A percentile compares a stretch with the other conserved stretches of the same genome.
Conservation (phyloP, 2,113 vertebrate species). For the Anthoscopus minutus region DNA sequence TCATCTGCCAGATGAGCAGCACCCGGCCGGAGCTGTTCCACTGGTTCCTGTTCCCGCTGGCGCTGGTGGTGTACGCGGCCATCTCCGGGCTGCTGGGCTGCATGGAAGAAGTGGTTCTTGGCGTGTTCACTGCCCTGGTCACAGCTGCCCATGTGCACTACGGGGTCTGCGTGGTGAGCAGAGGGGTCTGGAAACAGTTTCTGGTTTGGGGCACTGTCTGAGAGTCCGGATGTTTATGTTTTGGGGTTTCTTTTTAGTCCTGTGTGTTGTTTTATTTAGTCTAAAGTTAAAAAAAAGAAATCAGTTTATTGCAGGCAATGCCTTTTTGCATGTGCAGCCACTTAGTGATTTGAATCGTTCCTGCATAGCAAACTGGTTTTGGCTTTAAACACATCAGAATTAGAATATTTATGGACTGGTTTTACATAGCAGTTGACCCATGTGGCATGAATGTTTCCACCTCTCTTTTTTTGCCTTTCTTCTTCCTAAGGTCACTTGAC, state of each 20-base stretch:
- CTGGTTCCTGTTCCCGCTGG: constrained; percentile 50
- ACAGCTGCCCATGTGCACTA: constrained; percentile 46
- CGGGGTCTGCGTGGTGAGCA: constrained; percentile 51
- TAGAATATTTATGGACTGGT: neutral
- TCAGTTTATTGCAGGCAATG: neutral
- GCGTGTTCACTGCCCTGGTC: neutral
- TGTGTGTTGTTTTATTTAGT: neutral
- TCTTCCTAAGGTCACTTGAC: neutral
- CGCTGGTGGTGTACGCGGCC: neutral
- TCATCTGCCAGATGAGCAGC: constrained; percentile 54
- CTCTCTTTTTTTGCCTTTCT: neutral
- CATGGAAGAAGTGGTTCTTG: neutral
- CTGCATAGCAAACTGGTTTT: neutral
- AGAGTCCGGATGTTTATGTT: neutral
- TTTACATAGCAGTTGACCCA: neutral
- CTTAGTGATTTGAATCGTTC: neutral
- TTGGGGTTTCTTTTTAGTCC: neutral
- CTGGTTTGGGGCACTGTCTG: accelerated
- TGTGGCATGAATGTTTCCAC: neutral
- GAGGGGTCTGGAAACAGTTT: accelerated
- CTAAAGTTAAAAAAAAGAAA: neutral
- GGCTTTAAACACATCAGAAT: neutral
- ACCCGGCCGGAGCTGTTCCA: constrained; percentile 26
- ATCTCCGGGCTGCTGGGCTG: neutral
- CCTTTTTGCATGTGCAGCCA: neutral